Conservation (phyloP, 2,888 invertebrate species). For the Unio delphinus region DNA sequence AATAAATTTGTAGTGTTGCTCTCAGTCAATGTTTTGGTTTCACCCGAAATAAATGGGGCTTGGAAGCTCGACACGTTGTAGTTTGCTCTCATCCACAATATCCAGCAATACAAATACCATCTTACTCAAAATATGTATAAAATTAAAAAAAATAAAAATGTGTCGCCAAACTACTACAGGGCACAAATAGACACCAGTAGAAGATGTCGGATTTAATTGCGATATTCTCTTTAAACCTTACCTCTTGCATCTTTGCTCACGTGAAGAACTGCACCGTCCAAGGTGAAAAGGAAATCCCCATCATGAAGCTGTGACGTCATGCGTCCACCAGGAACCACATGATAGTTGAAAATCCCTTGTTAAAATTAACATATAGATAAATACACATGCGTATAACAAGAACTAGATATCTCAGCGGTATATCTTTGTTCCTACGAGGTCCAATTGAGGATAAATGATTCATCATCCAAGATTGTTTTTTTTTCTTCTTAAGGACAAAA, state of each 20-base stretch:
- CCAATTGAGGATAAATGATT: too few species aligned
- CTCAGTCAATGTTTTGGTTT: too few species aligned
- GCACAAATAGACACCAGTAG: conserved; percentile 5
- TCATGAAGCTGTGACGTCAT: conserved; percentile 26
- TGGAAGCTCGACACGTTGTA: too few species aligned
- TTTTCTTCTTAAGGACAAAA: too few species aligned
- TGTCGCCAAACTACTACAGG: neutral
- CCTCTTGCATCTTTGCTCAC: conserved; percentile 7
- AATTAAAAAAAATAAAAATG: too few species aligned
- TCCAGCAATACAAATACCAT: too few species aligned
- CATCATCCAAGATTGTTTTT: too few species aligned
- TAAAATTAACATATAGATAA: neutral
- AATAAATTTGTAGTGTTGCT: too few species aligned
- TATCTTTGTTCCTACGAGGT: neutral
- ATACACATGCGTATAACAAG: neutral
- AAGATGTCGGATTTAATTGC: neutral
- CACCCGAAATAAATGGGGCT: too few species aligned
- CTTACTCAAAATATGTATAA: too few species aligned
- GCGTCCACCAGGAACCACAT: conserved; percentile 34
- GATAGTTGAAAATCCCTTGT: conserved; percentile 38
- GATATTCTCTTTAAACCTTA: conserved; percentile 1
- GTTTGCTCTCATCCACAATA: too few species aligned
- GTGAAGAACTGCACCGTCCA: conserved; percentile 28
- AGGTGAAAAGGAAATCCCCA: conserved; percentile 31
- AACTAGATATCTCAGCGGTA: neutral